Evolutionary conservation across 2,797 vertebrate genomes (phyloP), one percentile per base, ranked within the genome.

Genomic region (Dermochelys coriacea): DNA sequence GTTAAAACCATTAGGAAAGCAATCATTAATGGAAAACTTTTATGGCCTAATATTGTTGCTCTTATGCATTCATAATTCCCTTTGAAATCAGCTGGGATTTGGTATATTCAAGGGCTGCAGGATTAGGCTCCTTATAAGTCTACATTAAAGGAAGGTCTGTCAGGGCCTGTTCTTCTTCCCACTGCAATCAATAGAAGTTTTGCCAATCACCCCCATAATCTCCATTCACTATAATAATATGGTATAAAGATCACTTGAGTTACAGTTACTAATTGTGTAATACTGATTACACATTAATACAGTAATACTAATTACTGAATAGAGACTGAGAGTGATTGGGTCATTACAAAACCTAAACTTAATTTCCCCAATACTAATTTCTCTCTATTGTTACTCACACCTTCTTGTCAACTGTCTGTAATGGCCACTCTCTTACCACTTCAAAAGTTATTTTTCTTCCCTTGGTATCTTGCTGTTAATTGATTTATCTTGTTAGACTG

Each of bases 101-200:
- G 37, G 34, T 88, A 47, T 92, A 51, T 91, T 74, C 91, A 86
- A 94, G 91, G 94, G 89, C 78, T 90, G 84, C 61, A 79, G 87
- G 92, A 94, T 83, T 31, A 94, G 94, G 52, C 79, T 31, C 31
- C 90, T 95, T 80, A 18, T 79, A 93, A 5, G 2, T 16, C 80
- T 79, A 68, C 45, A 55, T 84, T 94, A 81, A 79, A 88, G 45
- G 34, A 41, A 88, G 84, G 8, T 21, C 34, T 71, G 87, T 49
- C 86, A 52, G 27, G 25, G 19, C 80, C 90, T 89, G 2, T 77
- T 83, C 92, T 5, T 80, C 86, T 92, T 91, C 49, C 41, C 50
- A 1, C 77, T 88, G 51, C 80, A 94, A 88, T 75, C 75, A 88
- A n/a, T 31, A 19, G 45, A 86, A 74, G 12, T 87, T 96, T 93